A percentile compares a stretch with the other conserved stretches of the same genome.
Evolutionary conservation across 2,797 vertebrate species (phyloP).

Genomic region (Sphenodon punctatus): DNA sequence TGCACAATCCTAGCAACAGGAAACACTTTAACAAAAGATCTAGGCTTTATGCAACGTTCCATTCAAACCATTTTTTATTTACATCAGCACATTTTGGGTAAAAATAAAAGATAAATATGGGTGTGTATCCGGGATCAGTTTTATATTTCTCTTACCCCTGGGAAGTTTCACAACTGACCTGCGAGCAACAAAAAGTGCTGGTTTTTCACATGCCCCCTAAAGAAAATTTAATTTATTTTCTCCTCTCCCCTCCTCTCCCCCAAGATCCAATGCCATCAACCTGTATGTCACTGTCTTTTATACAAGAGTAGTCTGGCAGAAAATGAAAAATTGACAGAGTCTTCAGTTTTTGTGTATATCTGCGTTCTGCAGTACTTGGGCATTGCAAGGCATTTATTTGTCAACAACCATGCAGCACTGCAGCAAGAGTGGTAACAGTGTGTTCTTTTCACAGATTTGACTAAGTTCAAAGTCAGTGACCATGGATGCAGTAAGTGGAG

Average conservation of each 20-base stretch:
- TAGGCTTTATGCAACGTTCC: background rate
- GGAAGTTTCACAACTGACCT: background rate
- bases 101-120: background rate
- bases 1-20: background rate
- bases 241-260: too few species aligned
- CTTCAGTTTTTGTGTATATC: background rate
- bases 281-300: background rate
- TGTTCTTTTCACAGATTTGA: background rate
- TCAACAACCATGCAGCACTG: fast-evolving
- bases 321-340: background rate
- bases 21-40: background rate
- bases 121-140: background rate
- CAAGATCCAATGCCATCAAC: background rate
- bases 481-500: background rate
- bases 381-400: background rate
- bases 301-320: background rate
- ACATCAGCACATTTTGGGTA: background rate
- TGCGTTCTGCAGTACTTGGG: background rate
- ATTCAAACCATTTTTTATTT: background rate
- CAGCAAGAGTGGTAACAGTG: background rate
- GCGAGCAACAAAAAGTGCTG: background rate
- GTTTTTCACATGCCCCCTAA: background rate
- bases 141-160: background rate
- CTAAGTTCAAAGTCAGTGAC: background rate
- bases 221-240: background rate